These are phyloP conservation scores for Imbricaverruca yamaguchii DNA, from an alignment of 2,888 invertebrate genomes.

Conservation along the genomic window DNA sequence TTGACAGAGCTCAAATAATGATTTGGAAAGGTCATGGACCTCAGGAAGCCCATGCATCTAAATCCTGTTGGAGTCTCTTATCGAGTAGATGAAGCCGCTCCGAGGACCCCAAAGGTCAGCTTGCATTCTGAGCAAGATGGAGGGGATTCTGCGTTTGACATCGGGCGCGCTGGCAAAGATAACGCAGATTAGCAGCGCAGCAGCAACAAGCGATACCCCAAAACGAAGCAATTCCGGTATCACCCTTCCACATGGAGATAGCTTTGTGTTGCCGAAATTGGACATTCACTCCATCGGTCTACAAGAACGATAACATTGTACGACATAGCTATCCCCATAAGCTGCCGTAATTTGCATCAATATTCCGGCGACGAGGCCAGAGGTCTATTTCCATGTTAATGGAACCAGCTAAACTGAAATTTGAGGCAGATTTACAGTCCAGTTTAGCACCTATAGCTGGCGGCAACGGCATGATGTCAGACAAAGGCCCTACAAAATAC, in stretches of 20 bases:
- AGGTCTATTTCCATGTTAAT: constrained; percentile 4
- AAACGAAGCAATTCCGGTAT: background rate
- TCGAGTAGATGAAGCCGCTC: too few relatives aligned
- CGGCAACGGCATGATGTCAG: background rate
- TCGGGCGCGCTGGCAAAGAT: too few relatives aligned
- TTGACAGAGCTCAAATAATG: too few relatives aligned
- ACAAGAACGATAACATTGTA: background rate
- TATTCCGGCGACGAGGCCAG: background rate
- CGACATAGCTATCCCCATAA: background rate
- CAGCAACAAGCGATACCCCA: background rate
- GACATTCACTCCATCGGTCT: constrained; percentile 10
- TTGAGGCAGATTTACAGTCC: background rate
- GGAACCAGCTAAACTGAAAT: background rate
- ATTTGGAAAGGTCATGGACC: too few relatives aligned
- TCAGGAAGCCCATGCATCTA: too few relatives aligned
- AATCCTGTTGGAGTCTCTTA: too few relatives aligned
- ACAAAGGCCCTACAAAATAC: background rate
- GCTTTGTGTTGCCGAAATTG: constrained; percentile 9
- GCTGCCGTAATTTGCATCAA: background rate
- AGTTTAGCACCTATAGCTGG: background rate
- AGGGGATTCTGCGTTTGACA: too few relatives aligned
- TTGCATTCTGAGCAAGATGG: too few relatives aligned
- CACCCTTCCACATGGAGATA: background rate
- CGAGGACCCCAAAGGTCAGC: too few relatives aligned
- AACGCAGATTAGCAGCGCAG: too few relatives aligned